Evolutionary conservation across 2,888 invertebrate species (phyloP), one percentile per base, ranked within the genome.

Genomic region (Rosalia funebris): DNA sequence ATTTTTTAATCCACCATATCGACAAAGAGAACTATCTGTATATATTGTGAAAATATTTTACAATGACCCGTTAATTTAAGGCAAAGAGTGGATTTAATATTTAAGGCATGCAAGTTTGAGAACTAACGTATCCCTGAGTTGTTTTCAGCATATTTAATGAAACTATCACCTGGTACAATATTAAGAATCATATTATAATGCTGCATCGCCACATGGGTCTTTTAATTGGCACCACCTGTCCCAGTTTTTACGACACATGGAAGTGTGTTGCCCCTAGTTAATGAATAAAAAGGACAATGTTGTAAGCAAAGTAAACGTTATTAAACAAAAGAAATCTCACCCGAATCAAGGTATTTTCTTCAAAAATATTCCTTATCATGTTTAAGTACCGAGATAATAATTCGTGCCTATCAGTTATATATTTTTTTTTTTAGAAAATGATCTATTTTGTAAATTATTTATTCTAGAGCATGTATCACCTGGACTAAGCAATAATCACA

Each of bases 401-500:
- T n/a, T 12, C 20, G 9, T 34, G 34, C 5, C 7, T 53, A 53
- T 53, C 53, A 53, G 53, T 58, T 57, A 20, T 41, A 42, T 53
- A 54, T 32, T 54, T 53, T 54, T n/a, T n/a, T 54, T 62, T 62
- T 61, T 56, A 56, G 55, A 56, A 59, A 56, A 54, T 54, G 64
- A 62, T 53, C 57, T 47, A 47, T 62, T 61, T 60, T 45, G 57
- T 59, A 55, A 56, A 57, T 52, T 70, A 63, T 71, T 68, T 68
- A 64, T 60, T 66, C 63, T 65, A 60, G 57, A 54, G 62, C 50
- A 39, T 52, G 50, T 66, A 68, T 72, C 72, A 74, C 72, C 71
- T 72, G 71, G 71, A 50, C 42, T 55, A 48, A 63, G 48, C 61
- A 57, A 62, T 69, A 74, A 72, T 72, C 69, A 62, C 57, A 65